Percentiles rank a stretch among this genome's conserved stretches.
Evolutionary conservation across 1,140 invertebrate species (phyloP).

Genomic region (Apocrypta bakeri): DNA sequence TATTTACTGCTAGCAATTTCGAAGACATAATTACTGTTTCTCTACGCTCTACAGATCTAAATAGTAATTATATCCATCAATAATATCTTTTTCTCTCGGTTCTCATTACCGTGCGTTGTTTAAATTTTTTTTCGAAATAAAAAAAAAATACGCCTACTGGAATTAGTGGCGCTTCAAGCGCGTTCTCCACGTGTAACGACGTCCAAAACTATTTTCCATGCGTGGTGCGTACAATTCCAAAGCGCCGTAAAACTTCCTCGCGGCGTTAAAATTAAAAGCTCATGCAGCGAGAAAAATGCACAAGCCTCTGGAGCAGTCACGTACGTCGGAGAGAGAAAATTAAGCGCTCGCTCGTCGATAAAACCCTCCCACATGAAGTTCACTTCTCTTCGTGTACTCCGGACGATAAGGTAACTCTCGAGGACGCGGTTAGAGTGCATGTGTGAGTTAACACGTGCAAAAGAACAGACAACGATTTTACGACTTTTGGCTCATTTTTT

Average conservation of each 20-base stretch:
- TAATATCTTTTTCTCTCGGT: too few relatives aligned
- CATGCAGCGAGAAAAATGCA: neutral
- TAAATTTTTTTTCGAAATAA: too few relatives aligned
- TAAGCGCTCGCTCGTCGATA: neutral
- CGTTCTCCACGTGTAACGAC: neutral
- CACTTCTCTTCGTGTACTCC: neutral
- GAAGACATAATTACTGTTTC: too few relatives aligned
- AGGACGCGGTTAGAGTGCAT: neutral
- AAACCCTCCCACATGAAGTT: neutral
- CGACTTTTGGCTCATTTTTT: neutral
- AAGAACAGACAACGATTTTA: neutral
- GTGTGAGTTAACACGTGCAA: neutral
- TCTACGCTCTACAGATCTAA: too few relatives aligned
- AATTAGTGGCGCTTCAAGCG: neutral
- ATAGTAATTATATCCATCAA: too few relatives aligned
- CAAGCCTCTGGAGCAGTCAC: neutral
- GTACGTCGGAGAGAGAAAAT: neutral
- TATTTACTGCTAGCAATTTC: too few relatives aligned
- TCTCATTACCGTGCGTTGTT: too few relatives aligned
- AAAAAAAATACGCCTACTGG: neutral
- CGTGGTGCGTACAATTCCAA: neutral
- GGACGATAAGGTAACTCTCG: neutral
- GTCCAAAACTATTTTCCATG: constrained; percentile 5
- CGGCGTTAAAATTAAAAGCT: constrained; percentile 8
- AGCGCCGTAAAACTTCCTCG: neutral